Conservation (phyloP, 2,797 vertebrate genomes). For the Oreortyx pictus region DNA sequence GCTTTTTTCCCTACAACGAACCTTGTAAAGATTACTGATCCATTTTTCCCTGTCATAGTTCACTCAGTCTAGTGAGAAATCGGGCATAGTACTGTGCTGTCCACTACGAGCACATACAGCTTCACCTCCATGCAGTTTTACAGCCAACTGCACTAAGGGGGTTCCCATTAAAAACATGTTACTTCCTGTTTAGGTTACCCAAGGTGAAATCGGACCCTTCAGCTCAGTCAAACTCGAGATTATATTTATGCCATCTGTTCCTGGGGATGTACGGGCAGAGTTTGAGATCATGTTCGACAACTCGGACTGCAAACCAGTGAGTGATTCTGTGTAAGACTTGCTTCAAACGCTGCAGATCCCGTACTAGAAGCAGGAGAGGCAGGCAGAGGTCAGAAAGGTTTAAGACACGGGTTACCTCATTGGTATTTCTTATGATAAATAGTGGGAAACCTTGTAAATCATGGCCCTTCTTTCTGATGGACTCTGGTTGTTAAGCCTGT, state of each 20-base stretch:
- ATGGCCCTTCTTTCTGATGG: not conserved
- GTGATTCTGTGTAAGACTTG: constrained; percentile 37
- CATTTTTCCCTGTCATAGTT: not conserved
- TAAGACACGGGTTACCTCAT: not conserved
- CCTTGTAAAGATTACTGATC: not conserved
- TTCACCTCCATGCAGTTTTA: not conserved
- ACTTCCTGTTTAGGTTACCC: constrained; percentile 77
- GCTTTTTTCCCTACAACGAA: not conserved
- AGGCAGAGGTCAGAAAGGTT: not conserved
- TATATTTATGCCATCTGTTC: constrained; percentile 85
- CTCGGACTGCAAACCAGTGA: constrained; percentile 83
- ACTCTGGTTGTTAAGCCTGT: not conserved
- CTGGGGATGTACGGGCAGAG: constrained; percentile 79
- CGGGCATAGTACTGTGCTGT: not conserved
- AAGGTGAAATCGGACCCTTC: constrained; percentile 87
- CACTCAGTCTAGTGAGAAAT: not conserved
- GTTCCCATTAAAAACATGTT: not conserved
- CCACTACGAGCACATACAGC: not conserved
- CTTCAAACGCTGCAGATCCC: not conserved
- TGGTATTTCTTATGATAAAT: not conserved
- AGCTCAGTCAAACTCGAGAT: constrained; percentile 85
- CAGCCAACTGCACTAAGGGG: not conserved
- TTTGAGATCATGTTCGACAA: constrained; percentile 87
- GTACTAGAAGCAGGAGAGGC: not conserved
- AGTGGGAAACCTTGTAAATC: not conserved